Evolutionary conservation across 2,113 vertebrate genomes (phyloP).

Genomic region (Alosa alosa): DNA sequence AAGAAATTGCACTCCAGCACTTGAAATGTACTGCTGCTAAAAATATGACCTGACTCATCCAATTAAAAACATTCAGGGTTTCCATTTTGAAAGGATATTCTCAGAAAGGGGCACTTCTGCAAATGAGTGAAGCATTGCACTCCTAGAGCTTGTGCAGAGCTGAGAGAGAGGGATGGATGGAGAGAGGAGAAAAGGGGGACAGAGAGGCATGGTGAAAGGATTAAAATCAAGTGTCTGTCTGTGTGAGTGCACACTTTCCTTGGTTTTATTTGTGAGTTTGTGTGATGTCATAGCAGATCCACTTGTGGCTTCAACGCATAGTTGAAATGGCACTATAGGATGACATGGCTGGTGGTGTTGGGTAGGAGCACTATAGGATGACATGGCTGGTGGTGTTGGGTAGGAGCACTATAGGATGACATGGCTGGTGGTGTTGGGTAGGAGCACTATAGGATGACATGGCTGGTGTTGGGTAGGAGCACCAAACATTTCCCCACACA

Average conservation of each 20-base stretch:
- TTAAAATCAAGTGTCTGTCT: not conserved
- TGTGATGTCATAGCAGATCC: not conserved
- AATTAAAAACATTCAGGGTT: conserved; percentile 57
- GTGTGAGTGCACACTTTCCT: not conserved
- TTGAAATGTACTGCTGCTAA: conserved; percentile 28
- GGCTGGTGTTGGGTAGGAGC: not conserved
- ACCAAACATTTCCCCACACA: not conserved
- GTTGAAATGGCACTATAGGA: not conserved
- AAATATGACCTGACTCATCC: conserved; percentile 49
- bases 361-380: not conserved
- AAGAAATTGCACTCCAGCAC: conserved; percentile 43
- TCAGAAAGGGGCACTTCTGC: conserved; percentile 55
- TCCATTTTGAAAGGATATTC: conserved; percentile 57
- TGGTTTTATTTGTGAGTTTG: not conserved
- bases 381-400: not conserved
- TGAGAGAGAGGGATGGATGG: not conserved
- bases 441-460: not conserved
- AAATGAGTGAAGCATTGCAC: conserved; percentile 6
- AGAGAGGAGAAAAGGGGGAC: conserved; percentile 13
- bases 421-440: not conserved
- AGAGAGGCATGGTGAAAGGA: not conserved
- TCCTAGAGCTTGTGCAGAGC: not conserved
- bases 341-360: not conserved
- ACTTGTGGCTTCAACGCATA: not conserved
- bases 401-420: not conserved